Percentiles rank a stretch among this genome's conserved stretches.
phyloP scores from a whole-genome alignment of 2,113 vertebrate species.

The Salminus brasiliensis region DNA sequence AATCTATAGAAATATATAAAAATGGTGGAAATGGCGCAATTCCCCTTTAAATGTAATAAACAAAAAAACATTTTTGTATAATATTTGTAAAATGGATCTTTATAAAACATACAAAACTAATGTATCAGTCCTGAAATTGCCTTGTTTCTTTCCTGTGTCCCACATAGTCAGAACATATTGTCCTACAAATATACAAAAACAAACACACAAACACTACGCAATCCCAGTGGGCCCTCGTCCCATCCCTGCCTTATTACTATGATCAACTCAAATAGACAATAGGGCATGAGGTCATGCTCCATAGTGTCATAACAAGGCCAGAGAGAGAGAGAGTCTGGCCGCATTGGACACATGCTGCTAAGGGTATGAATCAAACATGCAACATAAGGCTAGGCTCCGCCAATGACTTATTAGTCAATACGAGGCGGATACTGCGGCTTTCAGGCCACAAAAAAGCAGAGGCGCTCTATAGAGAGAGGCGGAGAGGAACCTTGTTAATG shows the following conservation, averaged over 20 bases:
- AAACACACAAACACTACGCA: slow-evolving; percentile 9
- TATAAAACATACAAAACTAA: too few relatives aligned
- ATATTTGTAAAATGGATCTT: too few relatives aligned
- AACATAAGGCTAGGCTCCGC: slow-evolving; percentile 57
- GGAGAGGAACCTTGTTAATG: slow-evolving; percentile 68
- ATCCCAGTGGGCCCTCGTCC: slow-evolving; percentile 51
- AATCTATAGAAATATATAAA: too few relatives aligned
- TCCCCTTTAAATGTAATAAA: too few relatives aligned
- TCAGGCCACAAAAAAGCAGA: slow-evolving; percentile 56
- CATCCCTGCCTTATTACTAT: slow-evolving; percentile 73
- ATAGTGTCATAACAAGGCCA: slow-evolving; percentile 68
- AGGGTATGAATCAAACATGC: slow-evolving; percentile 72
- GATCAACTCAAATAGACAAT: slow-evolving; percentile 76
- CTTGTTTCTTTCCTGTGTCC: too few relatives aligned
- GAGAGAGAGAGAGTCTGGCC: slow-evolving; percentile 57
- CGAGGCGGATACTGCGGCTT: slow-evolving; percentile 68
- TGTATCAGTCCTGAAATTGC: too few relatives aligned
- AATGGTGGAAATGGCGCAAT: too few relatives aligned
- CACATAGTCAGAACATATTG: not conserved
- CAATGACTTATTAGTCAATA: slow-evolving; percentile 79
- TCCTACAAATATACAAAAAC: slow-evolving; percentile 3
- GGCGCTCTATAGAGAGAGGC: slow-evolving; percentile 37
- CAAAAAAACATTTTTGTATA: too few relatives aligned
- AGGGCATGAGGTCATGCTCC: slow-evolving; percentile 71
- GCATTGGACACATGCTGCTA: slow-evolving; percentile 51